Evolutionary conservation across 2,113 vertebrate genomes (phyloP), one percentile per base, ranked within the genome.

Genomic region (Mirza zaza): DNA sequence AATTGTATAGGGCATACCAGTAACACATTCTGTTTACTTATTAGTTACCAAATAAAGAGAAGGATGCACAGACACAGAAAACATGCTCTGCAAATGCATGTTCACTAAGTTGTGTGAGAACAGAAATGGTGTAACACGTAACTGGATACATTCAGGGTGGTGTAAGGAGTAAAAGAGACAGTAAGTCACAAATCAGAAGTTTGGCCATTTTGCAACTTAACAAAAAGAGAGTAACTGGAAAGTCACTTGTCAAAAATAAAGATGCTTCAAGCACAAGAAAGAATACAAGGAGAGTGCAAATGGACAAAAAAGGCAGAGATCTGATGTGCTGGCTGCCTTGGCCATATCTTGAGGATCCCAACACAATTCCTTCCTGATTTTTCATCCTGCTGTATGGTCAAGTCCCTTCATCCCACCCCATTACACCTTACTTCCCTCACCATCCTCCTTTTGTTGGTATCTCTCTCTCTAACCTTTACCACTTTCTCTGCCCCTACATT

Each of bases 281-380:
- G 42, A 11, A 63, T 23, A n/a, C 12, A 87, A 12, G 17, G 18
- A 67, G 42, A 79, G 0, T 75, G 32, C 4, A 29, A 59, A 55
- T 9, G 6, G 1, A 52, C 6, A 21, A 42, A 23, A 23, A 73
- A 6, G 36, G 4, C 18, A 67, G 36, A 39, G 3, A 10, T 61
- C 0, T 15, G 4, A 25, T 25, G 25, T 1, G 34, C 2, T 45
- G 57, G 0, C 13, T 32, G 1, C 5, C 2, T 36, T 36, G 2
- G 11, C 27, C 18, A 0, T 12, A 2, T 73, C 21, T 13, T 39
- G 3, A 39, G 45, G 14, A 10, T 15, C 45, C 5, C 45, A 34
- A 27, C 73, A 6, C 5, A 11, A 15, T 61, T 82, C 59, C 7
- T 71, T 63, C n/a, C 3, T 48, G 6, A 20, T 1, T 71, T 89